Conservation (phyloP, 2,113 vertebrate species). For the Charina bottae region DNA sequence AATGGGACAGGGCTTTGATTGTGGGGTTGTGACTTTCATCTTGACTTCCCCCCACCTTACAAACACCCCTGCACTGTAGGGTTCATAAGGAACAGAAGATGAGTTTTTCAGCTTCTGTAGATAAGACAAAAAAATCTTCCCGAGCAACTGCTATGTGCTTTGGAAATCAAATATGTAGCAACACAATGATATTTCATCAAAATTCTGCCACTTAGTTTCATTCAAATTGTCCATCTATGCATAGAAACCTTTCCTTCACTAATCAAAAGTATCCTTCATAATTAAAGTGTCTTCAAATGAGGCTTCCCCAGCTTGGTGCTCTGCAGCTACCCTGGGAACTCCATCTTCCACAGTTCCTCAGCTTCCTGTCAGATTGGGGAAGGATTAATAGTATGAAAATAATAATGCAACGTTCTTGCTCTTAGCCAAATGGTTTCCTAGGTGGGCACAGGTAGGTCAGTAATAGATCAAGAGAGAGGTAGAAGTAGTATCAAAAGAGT, state of each 20-base stretch:
- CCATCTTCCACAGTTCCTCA: too few species aligned
- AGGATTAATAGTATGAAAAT: neutral
- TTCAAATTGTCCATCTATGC: neutral
- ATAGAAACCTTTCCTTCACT: neutral
- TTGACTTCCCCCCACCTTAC: too few species aligned
- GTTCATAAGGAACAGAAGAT: neutral
- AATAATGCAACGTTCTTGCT: neutral
- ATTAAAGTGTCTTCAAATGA: neutral
- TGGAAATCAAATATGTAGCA: neutral
- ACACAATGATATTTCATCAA: neutral
- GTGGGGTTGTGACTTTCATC: too few species aligned
- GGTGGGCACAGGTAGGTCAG: neutral
- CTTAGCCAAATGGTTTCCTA: neutral
- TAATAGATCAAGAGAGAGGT: neutral
- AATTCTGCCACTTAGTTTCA: slow-evolving; percentile 7
- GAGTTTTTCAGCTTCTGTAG: neutral
- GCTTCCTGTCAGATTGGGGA: neutral
- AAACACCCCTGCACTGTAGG: too few species aligned
- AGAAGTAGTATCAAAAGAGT: neutral
- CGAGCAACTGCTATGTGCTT: neutral
- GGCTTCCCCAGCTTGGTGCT: too few species aligned
- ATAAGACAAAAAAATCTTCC: neutral
- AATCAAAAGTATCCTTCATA: slow-evolving; percentile 4
- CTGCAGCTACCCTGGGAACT: too few species aligned
- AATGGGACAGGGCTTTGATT: neutral